Evolutionary conservation across 2,113 vertebrate genomes (phyloP).

Genomic region (Oceanites oceanicus): DNA sequence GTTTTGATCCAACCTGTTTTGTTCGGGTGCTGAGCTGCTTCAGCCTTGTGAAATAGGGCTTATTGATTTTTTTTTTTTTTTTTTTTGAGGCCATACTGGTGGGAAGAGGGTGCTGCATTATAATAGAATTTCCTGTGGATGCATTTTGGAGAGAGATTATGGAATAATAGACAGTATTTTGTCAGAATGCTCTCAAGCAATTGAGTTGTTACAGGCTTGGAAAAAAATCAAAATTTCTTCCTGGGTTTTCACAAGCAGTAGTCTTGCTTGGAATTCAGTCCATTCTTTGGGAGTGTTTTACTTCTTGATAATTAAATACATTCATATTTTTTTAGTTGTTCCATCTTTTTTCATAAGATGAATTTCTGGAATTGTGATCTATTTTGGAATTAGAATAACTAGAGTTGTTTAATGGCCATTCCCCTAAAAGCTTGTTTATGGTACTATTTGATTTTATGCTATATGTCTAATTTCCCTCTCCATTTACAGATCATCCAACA

Average conservation of each 20-base stretch:
- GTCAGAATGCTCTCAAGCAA: not conserved
- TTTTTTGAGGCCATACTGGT: not conserved
- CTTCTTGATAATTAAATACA: not conserved
- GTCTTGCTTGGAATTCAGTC: not conserved
- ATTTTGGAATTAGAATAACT: not conserved
- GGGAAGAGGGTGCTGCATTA: not conserved
- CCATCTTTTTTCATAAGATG: not conserved
- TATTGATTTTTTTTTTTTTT: not conserved
- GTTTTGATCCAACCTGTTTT: not conserved
- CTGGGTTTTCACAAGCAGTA: not conserved
- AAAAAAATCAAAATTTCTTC: not conserved
- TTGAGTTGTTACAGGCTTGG: not conserved
- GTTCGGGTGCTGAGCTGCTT: not conserved
- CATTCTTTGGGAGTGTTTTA: not conserved
- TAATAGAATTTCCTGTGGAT: not conserved
- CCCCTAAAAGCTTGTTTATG: not conserved
- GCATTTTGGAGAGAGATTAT: not conserved
- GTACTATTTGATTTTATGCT: not conserved
- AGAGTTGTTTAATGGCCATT: not conserved
- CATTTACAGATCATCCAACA: constrained; percentile 78
- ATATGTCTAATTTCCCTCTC: not conserved
- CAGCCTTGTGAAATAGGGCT: not conserved
- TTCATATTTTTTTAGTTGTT: not conserved
- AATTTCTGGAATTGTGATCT: not conserved
- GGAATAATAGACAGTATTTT: not conserved